phyloP scores from a whole-genome alignment of 1,140 invertebrate genomes.

The Sipha flava region DNA sequence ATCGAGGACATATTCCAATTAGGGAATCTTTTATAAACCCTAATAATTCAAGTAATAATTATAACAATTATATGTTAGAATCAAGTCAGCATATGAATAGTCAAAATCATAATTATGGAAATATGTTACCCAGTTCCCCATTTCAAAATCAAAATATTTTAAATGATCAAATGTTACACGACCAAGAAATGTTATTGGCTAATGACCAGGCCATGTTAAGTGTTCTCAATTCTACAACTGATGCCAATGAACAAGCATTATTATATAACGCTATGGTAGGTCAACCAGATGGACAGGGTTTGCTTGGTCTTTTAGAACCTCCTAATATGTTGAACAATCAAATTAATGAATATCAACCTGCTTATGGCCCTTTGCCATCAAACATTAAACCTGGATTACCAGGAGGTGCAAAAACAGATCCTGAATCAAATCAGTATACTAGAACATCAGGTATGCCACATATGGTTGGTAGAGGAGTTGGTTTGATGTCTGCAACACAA shows the following conservation, averaged over 20 bases:
- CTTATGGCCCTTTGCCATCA: constrained; percentile 5
- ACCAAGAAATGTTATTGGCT: constrained; percentile 23
- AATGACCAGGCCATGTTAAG: constrained; percentile 28
- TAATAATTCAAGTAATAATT: background rate
- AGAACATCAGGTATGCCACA: background rate
- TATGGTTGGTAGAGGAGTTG: background rate
- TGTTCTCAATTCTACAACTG: constrained; percentile 10
- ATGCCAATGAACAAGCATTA: constrained; percentile 11
- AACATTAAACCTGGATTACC: constrained; percentile 31
- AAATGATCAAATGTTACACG: constrained; percentile 18
- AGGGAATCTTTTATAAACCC: background rate
- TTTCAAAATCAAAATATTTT: constrained; percentile 26
- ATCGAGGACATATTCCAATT: background rate
- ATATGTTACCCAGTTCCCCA: background rate
- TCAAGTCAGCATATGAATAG: background rate
- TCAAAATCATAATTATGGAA: constrained; percentile 19
- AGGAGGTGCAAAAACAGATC: constrained; percentile 18
- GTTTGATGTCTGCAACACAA: background rate
- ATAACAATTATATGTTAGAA: constrained; percentile 8
- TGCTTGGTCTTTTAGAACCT: constrained; percentile 13
- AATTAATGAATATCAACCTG: constrained; percentile 23
- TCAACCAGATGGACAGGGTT: constrained; percentile 9
- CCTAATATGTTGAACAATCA: constrained; percentile 5
- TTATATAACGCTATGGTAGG: constrained; percentile 27
- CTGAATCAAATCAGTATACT: constrained; percentile 7